Percentiles rank a stretch among this genome's conserved stretches.
Evolutionary conservation across 2,113 vertebrate genomes (phyloP).

Genomic region (Nesogale talazaci): DNA sequence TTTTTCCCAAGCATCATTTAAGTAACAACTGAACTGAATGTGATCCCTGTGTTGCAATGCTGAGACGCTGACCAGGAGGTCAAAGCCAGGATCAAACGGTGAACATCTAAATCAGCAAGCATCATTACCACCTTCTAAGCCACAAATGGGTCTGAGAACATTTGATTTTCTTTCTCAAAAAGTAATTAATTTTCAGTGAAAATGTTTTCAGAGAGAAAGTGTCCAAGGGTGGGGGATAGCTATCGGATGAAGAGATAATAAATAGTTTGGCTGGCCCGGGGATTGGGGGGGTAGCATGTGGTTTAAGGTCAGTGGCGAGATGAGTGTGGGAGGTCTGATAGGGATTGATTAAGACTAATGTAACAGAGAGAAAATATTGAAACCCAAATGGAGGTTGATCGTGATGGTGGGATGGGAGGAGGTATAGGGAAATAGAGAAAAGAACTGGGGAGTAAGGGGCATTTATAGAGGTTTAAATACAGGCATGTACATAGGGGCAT

Average conservation of each 20-base stretch:
- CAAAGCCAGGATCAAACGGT: constrained; percentile 23
- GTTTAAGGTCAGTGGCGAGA: no score
- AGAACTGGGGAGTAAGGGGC: no score
- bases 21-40: constrained; percentile 17
- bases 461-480: no score
- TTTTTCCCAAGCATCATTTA: constrained; percentile 47
- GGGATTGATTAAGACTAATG: no score
- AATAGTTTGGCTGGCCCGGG: constrained; percentile 7
- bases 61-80: constrained; percentile 8
- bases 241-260: constrained; percentile 2
- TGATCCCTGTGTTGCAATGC: constrained; percentile 15
- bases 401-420: no score
- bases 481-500: no score
- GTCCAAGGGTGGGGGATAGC: constrained; percentile 20
- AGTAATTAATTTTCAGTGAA: constrained; percentile 51
- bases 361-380: no score
- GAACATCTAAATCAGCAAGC: constrained; percentile 18
- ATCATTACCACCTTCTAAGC: constrained; percentile 22
- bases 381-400: no score
- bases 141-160: background rate
- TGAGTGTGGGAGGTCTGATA: no score
- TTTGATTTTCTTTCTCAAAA: constrained; percentile 30
- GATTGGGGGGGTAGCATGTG: no score
- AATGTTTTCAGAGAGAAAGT: constrained; percentile 41
- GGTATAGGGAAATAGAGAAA: no score